Evolutionary conservation across 2,113 vertebrate genomes (phyloP).

Genomic region (Scophthalmus maximus): DNA sequence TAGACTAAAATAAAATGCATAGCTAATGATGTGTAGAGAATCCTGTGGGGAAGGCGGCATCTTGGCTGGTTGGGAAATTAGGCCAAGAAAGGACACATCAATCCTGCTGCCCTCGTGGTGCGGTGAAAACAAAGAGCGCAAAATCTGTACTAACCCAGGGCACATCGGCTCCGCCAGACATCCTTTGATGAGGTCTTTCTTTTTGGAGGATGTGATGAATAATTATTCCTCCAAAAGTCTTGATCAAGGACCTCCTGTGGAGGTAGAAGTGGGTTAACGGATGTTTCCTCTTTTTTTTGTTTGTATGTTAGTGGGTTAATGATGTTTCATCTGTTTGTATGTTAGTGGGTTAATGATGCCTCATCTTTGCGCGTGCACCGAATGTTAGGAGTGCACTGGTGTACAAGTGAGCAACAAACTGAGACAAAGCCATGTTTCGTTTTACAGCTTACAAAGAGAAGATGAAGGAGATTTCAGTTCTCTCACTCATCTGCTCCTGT

Average conservation of each 20-base stretch:
- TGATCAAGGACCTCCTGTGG: constrained; percentile 43
- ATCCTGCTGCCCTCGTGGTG: too few species aligned
- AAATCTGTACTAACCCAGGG: constrained; percentile 43
- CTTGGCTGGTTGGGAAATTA: constrained; percentile 65
- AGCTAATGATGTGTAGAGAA: constrained; percentile 65
- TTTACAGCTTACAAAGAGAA: constrained; percentile 98
- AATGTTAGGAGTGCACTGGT: neutral
- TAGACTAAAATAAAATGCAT: constrained; percentile 70
- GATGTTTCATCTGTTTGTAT: constrained; percentile 45
- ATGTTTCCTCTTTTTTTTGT: constrained; percentile 32
- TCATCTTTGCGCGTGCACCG: neutral
- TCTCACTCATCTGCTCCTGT: constrained; percentile 98
- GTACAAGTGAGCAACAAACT: neutral
- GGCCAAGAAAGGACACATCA: constrained; percentile 71
- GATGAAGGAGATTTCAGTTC: constrained; percentile 98
- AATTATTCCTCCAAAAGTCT: constrained; percentile 60
- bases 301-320: constrained; percentile 64
- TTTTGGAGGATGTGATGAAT: constrained; percentile 58
- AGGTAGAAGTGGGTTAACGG: constrained; percentile 67
- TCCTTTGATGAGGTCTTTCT: constrained; percentile 67
- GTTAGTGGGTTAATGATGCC: constrained; percentile 60
- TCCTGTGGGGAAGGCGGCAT: constrained; percentile 56
- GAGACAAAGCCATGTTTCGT: constrained; percentile 14
- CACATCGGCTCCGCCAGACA: constrained; percentile 35
- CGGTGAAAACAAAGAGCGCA: constrained; percentile 57